phyloP scores from a whole-genome alignment of 2,797 vertebrate genomes.

The Tenualosa ilisha region DNA sequence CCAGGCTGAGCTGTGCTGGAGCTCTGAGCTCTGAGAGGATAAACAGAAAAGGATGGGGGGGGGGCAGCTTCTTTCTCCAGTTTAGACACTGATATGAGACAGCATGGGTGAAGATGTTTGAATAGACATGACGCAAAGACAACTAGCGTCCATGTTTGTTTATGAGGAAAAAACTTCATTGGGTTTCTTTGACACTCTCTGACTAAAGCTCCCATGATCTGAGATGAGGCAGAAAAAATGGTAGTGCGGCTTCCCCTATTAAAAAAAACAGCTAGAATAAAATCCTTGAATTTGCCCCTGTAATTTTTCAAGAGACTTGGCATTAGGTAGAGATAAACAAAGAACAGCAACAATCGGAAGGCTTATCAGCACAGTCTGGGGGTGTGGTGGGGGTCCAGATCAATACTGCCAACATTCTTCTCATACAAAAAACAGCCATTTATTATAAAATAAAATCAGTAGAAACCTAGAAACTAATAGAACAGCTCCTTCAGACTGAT shows the following conservation, averaged over 20 bases:
- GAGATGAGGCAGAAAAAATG: not conserved
- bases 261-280: not conserved
- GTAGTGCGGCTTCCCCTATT: not conserved
- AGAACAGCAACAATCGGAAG: not conserved
- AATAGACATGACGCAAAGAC: not conserved
- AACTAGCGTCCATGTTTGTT: not conserved
- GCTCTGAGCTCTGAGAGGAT: not conserved
- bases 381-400: constrained; percentile 29
- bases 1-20: not conserved
- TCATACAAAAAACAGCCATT: constrained; percentile 38
- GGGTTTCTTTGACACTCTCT: not conserved
- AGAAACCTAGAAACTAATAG: not conserved
- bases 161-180: not conserved
- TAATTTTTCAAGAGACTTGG: not conserved
- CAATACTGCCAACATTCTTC: constrained; percentile 33
- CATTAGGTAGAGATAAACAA: not conserved
- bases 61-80: not conserved
- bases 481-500: not conserved
- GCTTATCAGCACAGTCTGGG: constrained; percentile 42
- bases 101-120: not conserved
- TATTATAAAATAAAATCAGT: constrained; percentile 30
- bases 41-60: not conserved
- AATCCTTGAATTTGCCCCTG: not conserved
- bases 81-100: not conserved
- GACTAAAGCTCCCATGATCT: not conserved